Evolutionary conservation across 2,113 vertebrate species (phyloP), one percentile per base, ranked within the genome.

Genomic region (Phalacrocorax carbo): DNA sequence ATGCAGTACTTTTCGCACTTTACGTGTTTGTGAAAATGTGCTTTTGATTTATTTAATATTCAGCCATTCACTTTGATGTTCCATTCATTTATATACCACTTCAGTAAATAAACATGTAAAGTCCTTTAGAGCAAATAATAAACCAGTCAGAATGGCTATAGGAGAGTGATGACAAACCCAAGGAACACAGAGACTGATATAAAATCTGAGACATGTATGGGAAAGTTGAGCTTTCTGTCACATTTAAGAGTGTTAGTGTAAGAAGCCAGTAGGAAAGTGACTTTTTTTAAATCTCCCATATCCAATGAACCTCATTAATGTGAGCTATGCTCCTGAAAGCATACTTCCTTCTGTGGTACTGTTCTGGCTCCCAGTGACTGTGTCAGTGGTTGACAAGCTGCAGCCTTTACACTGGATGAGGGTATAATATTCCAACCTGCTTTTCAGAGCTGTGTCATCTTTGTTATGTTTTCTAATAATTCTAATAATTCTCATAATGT

Each of bases 31-130:
- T 92, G 55, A 92, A 95, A 57, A 7, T 21, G 34, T 23, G 36
- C 25, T 90, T 96, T 84, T 68, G 13, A 46, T 90, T 86, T 90
- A 69, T 88, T 92, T 90, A 92, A 49, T 82, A 85, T 61, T 94
- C 73, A 87, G 0, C 54, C 34, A 32, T 93, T 93, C 40, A 36
- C 61, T 84, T 94, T 94, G 80, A 71, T 88, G 48, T 76, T 81
- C 57, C 12, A 4, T 88, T 90, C 42, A 64, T 94, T 94, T 88
- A n/a, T 86, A 89, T 61, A 85, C 30, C 27, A 34, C 44, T 93
- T 87, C 70, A 94, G 65, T 61, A 92, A 93, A 82, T 48, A 89
- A 82, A 86, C 40, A 40, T 84, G 52, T 78, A 91, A 88, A 86
- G 25, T 12, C 29, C n/a, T 90, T 90, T 83, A 49, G 38, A 83